Percentiles rank a stretch among this genome's conserved stretches.
Evolutionary conservation across 2,888 invertebrate genomes (phyloP).

Genomic region (Petrophora chlorosata): DNA sequence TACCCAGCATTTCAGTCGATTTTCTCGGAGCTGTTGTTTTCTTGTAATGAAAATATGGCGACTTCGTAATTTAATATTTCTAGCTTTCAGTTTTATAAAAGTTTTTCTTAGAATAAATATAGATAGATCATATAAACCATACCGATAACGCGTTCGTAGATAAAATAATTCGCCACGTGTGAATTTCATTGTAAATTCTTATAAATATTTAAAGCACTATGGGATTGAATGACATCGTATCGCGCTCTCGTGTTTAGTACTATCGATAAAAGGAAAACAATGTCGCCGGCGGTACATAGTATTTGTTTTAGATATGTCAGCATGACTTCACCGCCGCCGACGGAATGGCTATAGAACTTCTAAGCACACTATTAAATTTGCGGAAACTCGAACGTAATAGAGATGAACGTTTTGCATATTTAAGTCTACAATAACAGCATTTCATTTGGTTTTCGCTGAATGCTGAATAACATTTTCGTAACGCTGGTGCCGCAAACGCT

Average conservation of each 20-base stretch:
- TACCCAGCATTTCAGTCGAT: conserved; percentile 13
- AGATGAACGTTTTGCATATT: conserved; percentile 17
- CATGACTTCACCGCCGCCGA: conserved; percentile 27
- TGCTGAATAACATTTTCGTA: conserved; percentile 19
- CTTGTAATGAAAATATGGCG: conserved; percentile 7
- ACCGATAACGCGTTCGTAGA: conserved; percentile 10
- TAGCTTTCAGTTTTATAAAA: too few relatives aligned
- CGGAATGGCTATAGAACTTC: conserved; percentile 28
- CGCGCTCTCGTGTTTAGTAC: conserved; percentile 38
- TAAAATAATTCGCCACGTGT: conserved; percentile 5
- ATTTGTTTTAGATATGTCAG: conserved; percentile 45
- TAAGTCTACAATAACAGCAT: conserved; percentile 27
- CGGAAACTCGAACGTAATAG: conserved; percentile 9
- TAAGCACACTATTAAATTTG: conserved; percentile 28
- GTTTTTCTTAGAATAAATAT: conserved; percentile 17
- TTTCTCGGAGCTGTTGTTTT: conserved; percentile 8
- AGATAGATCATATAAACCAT: too few relatives aligned
- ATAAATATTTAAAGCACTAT: conserved; percentile 2
- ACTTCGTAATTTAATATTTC: conserved; percentile 6
- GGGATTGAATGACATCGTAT: conserved; percentile 22
- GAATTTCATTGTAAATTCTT: conserved; percentile 9
- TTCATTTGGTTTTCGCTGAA: conserved; percentile 18
- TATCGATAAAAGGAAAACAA: conserved; percentile 49
- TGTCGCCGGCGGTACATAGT: conserved; percentile 39
- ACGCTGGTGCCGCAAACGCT: conserved; percentile 18